Percentiles rank a stretch among this genome's conserved stretches.
These are phyloP conservation scores for Passer montanus DNA, from an alignment of 2,113 vertebrate species.

Conservation along the genomic window DNA sequence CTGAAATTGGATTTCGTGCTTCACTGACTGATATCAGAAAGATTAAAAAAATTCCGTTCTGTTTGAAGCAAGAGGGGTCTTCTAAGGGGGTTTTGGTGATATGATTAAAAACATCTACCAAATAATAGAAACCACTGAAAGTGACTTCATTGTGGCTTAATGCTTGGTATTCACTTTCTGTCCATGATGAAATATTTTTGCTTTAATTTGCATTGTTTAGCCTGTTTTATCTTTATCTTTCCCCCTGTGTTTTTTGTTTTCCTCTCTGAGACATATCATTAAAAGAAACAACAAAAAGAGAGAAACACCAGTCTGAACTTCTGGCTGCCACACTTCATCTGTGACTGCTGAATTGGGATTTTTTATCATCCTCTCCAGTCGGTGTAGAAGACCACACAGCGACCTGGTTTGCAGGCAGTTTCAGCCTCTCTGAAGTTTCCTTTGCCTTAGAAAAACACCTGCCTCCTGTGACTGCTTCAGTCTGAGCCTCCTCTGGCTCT, in stretches of 20 bases:
- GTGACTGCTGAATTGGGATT: neutral
- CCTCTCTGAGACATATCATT: neutral
- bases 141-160: neutral
- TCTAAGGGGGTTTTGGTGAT: neutral
- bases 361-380: neutral
- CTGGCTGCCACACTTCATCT: neutral
- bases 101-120: neutral
- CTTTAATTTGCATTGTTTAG: neutral
- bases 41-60: neutral
- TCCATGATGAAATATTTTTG: neutral
- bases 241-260: too few species aligned
- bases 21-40: neutral
- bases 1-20: slow-evolving; percentile 37
- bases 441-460: neutral
- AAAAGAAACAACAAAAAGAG: neutral
- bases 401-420: neutral
- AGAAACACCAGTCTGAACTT: neutral
- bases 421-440: neutral
- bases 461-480: neutral
- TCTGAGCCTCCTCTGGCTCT: neutral
- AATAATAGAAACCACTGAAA: neutral
- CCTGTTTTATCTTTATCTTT: neutral
- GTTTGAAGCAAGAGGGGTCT: neutral
- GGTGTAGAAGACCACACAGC: neutral
- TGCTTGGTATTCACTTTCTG: neutral